phyloP scores from a whole-genome alignment of 1,140 invertebrate species.

The Brachionus koreanus region DNA sequence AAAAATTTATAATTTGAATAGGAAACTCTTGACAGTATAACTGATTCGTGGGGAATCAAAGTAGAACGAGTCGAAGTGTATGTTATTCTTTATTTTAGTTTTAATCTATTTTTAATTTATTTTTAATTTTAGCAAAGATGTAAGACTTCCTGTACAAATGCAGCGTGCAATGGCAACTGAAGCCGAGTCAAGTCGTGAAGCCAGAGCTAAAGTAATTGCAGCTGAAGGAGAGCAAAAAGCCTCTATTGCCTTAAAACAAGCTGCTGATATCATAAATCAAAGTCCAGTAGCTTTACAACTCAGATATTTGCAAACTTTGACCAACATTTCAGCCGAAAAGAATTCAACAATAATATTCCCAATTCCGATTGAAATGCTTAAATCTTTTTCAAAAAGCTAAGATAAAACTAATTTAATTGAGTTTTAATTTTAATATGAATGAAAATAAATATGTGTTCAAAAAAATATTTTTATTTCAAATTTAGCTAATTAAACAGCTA shows the following conservation, averaged over 20 bases:
- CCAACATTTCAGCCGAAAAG: constrained; percentile 91
- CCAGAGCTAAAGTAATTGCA: constrained; percentile 51
- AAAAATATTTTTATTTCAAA: background rate
- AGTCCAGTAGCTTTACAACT: constrained; percentile 77
- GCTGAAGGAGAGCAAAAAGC: constrained; percentile 46
- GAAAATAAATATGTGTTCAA: background rate
- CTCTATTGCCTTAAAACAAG: constrained; percentile 39
- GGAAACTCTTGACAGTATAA: constrained; percentile 2
- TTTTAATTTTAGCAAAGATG: constrained; percentile 46
- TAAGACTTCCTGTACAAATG: constrained; percentile 49
- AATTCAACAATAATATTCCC: constrained; percentile 97
- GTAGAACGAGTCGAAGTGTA: constrained; percentile 41
- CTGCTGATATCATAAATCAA: constrained; percentile 38
- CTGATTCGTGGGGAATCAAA: constrained; percentile 25
- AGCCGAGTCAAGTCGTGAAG: constrained; percentile 53
- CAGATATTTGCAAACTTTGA: constrained; percentile 74
- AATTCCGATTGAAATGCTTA: constrained; percentile 82
- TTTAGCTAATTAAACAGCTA: background rate
- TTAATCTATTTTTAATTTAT: background rate
- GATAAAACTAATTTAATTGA: background rate
- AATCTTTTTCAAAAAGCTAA: constrained; percentile 44
- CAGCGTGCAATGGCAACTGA: constrained; percentile 55
- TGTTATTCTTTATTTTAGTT: background rate
- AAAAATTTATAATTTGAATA: background rate
- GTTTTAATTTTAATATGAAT: background rate